Percentiles rank a stretch among this genome's conserved stretches.
phyloP scores from a whole-genome alignment of 1,140 invertebrate genomes.

The Mya arenaria region DNA sequence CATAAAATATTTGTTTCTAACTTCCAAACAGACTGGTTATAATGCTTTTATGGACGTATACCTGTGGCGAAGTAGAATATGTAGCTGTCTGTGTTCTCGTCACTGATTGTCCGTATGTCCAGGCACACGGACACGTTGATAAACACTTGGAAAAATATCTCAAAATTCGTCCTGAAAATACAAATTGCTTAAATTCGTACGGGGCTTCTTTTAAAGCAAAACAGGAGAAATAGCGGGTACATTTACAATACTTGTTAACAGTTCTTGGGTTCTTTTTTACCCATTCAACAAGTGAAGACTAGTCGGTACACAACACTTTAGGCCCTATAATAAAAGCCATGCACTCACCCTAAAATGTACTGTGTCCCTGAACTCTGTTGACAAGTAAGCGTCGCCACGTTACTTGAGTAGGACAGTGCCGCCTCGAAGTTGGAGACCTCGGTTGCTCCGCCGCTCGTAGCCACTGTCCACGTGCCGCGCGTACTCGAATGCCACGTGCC shows the following conservation, averaged over 20 bases:
- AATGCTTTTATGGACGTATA: too few species aligned
- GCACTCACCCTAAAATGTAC: constrained; percentile 22
- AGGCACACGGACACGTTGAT: constrained; percentile 29
- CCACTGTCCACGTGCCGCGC: constrained; percentile 41
- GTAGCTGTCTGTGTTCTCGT: constrained; percentile 28
- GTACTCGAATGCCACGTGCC: constrained; percentile 25
- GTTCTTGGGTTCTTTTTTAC: too few species aligned
- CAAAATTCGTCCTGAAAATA: constrained; percentile 23
- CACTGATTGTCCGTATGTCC: constrained; percentile 23
- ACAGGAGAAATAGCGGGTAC: too few species aligned
- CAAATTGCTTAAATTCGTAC: too few species aligned
- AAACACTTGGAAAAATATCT: constrained; percentile 2
- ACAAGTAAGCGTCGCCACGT: neutral
- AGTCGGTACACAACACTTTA: too few species aligned
- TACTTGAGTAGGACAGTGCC: neutral
- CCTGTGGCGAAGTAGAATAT: constrained; percentile 33
- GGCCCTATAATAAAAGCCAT: neutral
- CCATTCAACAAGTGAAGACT: too few species aligned
- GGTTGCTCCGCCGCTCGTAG: neutral
- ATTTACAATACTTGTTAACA: too few species aligned
- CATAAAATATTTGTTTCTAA: too few species aligned
- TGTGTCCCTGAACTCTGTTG: neutral
- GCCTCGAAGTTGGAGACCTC: constrained; percentile 20
- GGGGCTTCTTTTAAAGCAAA: too few species aligned
- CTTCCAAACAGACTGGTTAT: too few species aligned